Conservation (phyloP, 2,113 vertebrate species). For the Cololabis saira region DNA sequence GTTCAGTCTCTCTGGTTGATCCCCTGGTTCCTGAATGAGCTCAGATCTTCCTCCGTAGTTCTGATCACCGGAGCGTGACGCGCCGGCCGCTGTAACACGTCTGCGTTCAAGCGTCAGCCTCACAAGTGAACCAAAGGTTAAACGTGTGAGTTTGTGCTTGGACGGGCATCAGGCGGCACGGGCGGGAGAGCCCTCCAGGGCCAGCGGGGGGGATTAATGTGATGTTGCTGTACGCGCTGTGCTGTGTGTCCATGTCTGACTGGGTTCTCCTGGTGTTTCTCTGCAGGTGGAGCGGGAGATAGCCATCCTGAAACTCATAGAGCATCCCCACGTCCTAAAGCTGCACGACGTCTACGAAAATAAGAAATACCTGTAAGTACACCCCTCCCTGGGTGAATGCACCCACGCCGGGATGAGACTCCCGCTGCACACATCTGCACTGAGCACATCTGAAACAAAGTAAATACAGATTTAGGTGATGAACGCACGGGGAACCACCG, state of each 20-base stretch:
- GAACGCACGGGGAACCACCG: too few relatives aligned
- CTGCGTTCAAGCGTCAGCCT: neutral
- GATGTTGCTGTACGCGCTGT: neutral
- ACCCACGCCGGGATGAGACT: too few relatives aligned
- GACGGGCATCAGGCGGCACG: neutral
- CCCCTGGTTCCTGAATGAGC: too few relatives aligned
- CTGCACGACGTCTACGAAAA: constrained; percentile 99
- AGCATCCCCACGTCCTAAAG: constrained; percentile 98
- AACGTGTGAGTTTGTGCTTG: constrained; percentile 6
- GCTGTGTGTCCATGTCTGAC: neutral
- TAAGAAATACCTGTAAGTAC: constrained; percentile 99
- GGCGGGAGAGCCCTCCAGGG: neutral
- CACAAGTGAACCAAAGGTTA: constrained; percentile 2
- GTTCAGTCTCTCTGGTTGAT: too few relatives aligned
- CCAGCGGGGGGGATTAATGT: constrained; percentile 4
- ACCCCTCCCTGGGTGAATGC: too few relatives aligned
- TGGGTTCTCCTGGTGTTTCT: constrained; percentile 16
- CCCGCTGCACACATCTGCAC: too few relatives aligned
- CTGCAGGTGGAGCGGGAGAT: constrained; percentile 97
- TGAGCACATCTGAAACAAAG: too few relatives aligned
- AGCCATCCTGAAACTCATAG: constrained; percentile 98
- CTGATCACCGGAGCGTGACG: neutral
- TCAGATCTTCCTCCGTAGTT: neutral
- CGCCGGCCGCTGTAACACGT: neutral
- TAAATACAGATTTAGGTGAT: too few relatives aligned